Conservation (phyloP, 1,140 invertebrate genomes). For the Anoplolepis gracilipes region DNA sequence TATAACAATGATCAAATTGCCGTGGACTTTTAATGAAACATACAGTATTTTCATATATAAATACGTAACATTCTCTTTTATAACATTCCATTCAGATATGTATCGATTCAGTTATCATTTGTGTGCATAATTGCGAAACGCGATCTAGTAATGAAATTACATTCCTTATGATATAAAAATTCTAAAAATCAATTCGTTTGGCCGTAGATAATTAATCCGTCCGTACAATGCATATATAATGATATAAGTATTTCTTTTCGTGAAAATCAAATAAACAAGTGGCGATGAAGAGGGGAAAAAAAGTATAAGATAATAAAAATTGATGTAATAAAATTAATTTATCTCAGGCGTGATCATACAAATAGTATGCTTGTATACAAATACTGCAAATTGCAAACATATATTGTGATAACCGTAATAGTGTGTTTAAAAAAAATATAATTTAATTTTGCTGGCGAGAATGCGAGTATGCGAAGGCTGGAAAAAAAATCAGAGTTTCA, state of each 20-base stretch:
- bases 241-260: constrained; percentile 7
- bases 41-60: not conserved
- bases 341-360: no score
- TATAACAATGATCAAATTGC: not conserved
- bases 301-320: not conserved
- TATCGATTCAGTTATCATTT: not conserved
- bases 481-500: not conserved
- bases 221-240: not conserved
- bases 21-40: not conserved
- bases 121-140: constrained; percentile 10
- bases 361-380: not conserved
- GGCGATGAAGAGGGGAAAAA: not conserved
- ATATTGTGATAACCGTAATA: not conserved
- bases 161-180: constrained; percentile 14
- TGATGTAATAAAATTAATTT: constrained; percentile 33
- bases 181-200: not conserved
- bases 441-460: not conserved
- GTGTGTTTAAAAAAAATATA: not conserved
- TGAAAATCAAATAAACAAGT: constrained; percentile 4
- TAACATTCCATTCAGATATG: not conserved
- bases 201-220: constrained; percentile 14
- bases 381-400: not conserved
- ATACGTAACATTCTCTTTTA: not conserved
- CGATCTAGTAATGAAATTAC: constrained; percentile 19
- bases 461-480: not conserved